phyloP scores from a whole-genome alignment of 2,888 invertebrate genomes.

The Leptinotarsa haldemani region DNA sequence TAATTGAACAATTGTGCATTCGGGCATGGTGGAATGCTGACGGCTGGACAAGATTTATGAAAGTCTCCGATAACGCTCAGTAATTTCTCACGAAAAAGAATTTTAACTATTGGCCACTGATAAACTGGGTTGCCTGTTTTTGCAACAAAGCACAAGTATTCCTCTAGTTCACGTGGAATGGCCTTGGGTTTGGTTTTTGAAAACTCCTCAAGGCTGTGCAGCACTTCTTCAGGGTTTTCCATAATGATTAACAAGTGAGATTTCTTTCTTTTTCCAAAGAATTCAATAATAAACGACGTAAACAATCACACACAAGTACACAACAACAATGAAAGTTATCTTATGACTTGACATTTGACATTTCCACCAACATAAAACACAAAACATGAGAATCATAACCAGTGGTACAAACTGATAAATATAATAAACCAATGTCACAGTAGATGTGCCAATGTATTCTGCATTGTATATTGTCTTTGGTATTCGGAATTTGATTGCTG shows the following conservation, averaged over 20 bases:
- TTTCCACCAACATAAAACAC: background rate
- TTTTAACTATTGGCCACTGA: constrained; percentile 90
- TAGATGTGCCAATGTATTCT: no score
- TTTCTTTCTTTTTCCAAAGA: constrained; percentile 26
- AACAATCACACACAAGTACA: background rate
- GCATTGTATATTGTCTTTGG: no score
- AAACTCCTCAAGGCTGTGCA: constrained; percentile 86
- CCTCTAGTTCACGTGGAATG: constrained; percentile 89
- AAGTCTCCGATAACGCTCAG: constrained; percentile 89
- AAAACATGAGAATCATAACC: no score
- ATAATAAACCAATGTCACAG: no score
- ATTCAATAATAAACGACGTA: constrained; percentile 42
- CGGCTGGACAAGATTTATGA: constrained; percentile 79
- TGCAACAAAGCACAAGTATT: constrained; percentile 89
- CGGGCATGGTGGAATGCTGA: constrained; percentile 87
- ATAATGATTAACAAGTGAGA: constrained; percentile 63
- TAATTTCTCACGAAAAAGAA: constrained; percentile 88
- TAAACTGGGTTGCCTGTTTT: constrained; percentile 95
- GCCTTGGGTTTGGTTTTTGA: constrained; percentile 80
- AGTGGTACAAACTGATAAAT: no score
- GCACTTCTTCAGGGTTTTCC: constrained; percentile 89
- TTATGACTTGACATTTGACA: constrained; percentile 19
- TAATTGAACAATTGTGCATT: constrained; percentile 93
- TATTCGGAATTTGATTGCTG: no score
- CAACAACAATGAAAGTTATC: constrained; percentile 6